Evolutionary conservation across 64 coral and sea anemone genomes (phyloP).

Genomic region (Stichodactyla mertensii): DNA sequence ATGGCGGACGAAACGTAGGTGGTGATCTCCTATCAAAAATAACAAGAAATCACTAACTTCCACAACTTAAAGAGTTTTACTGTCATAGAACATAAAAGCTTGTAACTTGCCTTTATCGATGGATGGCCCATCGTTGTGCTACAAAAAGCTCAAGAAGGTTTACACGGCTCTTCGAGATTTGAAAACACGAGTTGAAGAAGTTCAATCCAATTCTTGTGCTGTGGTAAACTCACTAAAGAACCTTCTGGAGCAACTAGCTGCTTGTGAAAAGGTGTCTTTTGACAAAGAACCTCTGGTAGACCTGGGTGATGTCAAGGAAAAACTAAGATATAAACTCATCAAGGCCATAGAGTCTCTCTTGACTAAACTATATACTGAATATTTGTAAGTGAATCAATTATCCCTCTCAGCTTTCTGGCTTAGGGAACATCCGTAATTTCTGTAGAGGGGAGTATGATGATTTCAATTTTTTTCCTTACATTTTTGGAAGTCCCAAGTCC

Average conservation of each 20-base stretch:
- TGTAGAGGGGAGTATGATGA: no score
- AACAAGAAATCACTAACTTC: background rate
- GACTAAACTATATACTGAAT: slow-evolving; percentile 27
- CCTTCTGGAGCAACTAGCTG: slow-evolving; percentile 34
- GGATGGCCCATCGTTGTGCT: background rate
- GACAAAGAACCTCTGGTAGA: slow-evolving; percentile 43
- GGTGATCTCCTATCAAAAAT: background rate
- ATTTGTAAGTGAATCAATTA: slow-evolving; percentile 37
- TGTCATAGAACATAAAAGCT: background rate
- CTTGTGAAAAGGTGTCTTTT: slow-evolving; percentile 53
- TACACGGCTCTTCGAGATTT: background rate
- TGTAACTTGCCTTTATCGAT: background rate
- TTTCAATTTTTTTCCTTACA: no score
- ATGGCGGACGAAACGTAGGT: background rate
- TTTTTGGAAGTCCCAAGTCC: no score
- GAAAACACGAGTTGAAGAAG: background rate
- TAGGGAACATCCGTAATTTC: no score
- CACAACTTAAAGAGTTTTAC: background rate
- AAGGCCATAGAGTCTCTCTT: slow-evolving; percentile 39
- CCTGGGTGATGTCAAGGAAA: slow-evolving; percentile 35
- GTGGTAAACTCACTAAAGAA: slow-evolving; percentile 26
- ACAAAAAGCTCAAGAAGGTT: slow-evolving; percentile 13
- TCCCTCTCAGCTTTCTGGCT: no score
- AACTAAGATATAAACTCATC: slow-evolving; percentile 53
- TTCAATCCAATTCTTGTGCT: background rate